Percentiles rank a stretch among this genome's conserved stretches.
Conservation (phyloP, 92 coral and sea anemone genomes). For the Siderastrea siderea region DNA sequence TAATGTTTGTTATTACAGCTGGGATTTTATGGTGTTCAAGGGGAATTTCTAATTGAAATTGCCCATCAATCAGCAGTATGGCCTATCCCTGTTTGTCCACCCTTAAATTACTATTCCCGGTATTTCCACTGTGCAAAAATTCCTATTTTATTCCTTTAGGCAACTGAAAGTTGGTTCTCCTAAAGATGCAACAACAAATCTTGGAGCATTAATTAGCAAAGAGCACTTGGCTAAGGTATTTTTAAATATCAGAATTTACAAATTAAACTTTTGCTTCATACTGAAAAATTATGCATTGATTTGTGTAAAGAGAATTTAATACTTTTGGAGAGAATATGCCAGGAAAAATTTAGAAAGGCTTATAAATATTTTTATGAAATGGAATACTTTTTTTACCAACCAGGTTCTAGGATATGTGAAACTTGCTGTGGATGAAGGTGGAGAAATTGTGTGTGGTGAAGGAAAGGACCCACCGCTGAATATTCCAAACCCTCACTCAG, state of each 20-base stretch:
- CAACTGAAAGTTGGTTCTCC: constrained; percentile 86
- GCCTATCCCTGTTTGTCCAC: background rate
- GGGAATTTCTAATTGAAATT: background rate
- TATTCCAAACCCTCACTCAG: constrained; percentile 51
- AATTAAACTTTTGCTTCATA: too few species aligned
- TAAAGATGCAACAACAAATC: constrained; percentile 60
- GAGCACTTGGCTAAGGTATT: constrained; percentile 85
- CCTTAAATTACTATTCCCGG: background rate
- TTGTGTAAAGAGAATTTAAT: too few species aligned
- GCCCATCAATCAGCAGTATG: background rate
- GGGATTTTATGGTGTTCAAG: too few species aligned
- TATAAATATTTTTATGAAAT: background rate
- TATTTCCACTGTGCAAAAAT: background rate
- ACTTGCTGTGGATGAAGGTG: constrained; percentile 86
- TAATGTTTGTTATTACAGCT: too few species aligned
- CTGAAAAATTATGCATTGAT: too few species aligned
- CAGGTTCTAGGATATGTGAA: constrained; percentile 86
- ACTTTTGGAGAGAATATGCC: too few species aligned
- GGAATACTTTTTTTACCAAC: background rate
- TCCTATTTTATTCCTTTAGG: constrained; percentile 25
- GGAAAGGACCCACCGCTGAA: constrained; percentile 77
- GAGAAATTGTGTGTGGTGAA: constrained; percentile 80
- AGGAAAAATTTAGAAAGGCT: too few species aligned
- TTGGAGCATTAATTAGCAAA: constrained; percentile 89
- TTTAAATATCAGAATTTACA: background rate